Evolutionary conservation across 2,888 invertebrate species (phyloP).

Genomic region (Tiphia femorata): DNA sequence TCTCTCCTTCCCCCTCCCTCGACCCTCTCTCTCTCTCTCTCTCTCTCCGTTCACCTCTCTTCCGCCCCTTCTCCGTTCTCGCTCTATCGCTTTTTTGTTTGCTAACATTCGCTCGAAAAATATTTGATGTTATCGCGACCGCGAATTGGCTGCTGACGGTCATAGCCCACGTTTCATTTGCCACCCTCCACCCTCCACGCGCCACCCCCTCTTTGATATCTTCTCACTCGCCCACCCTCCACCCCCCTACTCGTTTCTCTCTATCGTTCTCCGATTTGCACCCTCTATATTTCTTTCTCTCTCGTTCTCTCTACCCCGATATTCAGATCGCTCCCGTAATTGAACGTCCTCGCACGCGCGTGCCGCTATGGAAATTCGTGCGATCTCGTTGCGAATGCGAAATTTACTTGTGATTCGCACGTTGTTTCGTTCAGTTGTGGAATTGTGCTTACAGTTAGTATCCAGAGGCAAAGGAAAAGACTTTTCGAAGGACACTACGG

Average conservation of each 20-base stretch:
- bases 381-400: no score
- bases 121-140: slow-evolving; percentile 55
- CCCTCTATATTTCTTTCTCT: background rate
- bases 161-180: slow-evolving; percentile 57
- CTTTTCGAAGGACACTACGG: no score
- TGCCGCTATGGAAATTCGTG: no score
- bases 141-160: slow-evolving; percentile 57
- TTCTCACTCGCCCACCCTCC: slow-evolving; percentile 60
- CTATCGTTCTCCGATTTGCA: background rate
- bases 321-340: no score
- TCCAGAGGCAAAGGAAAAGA: no score
- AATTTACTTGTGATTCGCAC: no score
- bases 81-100: slow-evolving; percentile 20
- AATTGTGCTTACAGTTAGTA: no score
- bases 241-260: slow-evolving; percentile 5
- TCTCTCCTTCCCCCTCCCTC: slow-evolving; percentile 1
- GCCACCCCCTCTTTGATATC: slow-evolving; percentile 69
- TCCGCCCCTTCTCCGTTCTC: background rate
- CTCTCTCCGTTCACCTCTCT: background rate
- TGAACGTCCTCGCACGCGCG: no score
- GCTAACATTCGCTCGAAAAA: slow-evolving; percentile 54
- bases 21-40: slow-evolving; percentile 7
- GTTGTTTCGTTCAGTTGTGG: no score
- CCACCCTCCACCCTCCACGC: slow-evolving; percentile 69
- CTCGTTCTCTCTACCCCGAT: no score